Percentiles rank a stretch among this genome's conserved stretches.
phyloP scores from a whole-genome alignment of 2,888 invertebrate genomes.

The Exocentrus adspersus region DNA sequence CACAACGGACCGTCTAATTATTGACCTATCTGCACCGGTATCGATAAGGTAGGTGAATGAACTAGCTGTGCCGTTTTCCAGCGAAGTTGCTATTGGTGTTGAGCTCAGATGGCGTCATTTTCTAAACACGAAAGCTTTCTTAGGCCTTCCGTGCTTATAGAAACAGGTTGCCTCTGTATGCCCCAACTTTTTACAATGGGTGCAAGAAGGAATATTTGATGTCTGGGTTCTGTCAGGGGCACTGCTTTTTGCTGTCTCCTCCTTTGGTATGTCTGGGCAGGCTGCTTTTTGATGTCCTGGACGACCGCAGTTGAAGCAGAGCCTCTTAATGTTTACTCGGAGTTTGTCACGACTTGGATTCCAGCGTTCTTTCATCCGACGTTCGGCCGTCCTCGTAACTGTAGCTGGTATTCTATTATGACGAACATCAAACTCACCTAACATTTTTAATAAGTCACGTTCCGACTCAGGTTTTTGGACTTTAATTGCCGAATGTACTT shows the following conservation, averaged over 20 bases:
- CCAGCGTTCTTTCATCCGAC: too few species aligned
- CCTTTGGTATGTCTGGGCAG: not conserved
- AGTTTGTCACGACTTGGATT: not conserved
- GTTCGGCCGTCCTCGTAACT: too few species aligned
- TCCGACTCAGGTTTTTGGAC: conserved; percentile 29
- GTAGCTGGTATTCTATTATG: too few species aligned
- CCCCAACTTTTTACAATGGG: conserved; percentile 37
- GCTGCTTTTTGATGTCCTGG: too few species aligned
- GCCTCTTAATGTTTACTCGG: too few species aligned
- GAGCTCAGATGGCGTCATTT: conserved; percentile 23
- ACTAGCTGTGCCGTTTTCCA: conserved; percentile 27
- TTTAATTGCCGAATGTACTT: conserved; percentile 16
- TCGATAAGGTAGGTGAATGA: conserved; percentile 40
- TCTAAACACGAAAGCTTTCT: conserved; percentile 25
- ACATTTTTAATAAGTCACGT: conserved; percentile 34
- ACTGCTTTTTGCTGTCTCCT: not conserved
- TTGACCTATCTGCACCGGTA: conserved; percentile 40
- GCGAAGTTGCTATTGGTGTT: conserved; percentile 37
- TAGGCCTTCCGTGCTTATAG: conserved; percentile 35
- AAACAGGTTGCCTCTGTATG: conserved; percentile 36
- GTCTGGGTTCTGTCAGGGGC: not conserved
- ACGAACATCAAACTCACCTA: conserved; percentile 37
- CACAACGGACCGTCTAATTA: conserved; percentile 32
- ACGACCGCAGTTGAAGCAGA: too few species aligned
- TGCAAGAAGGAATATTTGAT: too few species aligned